These are phyloP conservation scores for Acanthurus leucopareius DNA, from an alignment of 2,797 vertebrate genomes.

Conservation along the genomic window DNA sequence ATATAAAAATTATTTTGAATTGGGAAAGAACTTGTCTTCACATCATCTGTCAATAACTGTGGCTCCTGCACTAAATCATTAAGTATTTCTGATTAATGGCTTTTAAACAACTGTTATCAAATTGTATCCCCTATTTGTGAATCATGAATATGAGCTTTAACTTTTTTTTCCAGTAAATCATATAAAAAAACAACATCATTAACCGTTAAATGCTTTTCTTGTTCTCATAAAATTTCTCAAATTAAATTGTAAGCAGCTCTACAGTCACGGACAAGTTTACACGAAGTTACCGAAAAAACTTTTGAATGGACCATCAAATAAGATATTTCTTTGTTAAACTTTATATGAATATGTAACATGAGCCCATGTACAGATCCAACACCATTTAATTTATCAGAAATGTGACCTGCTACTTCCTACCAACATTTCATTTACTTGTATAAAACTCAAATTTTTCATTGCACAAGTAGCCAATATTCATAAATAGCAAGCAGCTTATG, in stretches of 20 bases:
- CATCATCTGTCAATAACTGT: slow-evolving; percentile 11
- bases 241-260: neutral
- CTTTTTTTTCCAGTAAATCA: neutral
- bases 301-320: neutral
- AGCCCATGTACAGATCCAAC: too few relatives aligned
- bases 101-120: slow-evolving; percentile 11
- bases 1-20: slow-evolving; percentile 12
- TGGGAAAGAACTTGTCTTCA: slow-evolving; percentile 12
- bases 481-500: too few relatives aligned
- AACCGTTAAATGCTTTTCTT: neutral
- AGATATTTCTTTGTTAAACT: neutral
- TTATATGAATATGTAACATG: neutral
- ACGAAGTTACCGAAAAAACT: too few relatives aligned
- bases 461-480: too few relatives aligned
- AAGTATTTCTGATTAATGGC: slow-evolving; percentile 2
- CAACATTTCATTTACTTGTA: too few relatives aligned
- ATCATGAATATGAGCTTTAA: neutral
- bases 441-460: too few relatives aligned
- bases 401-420: too few relatives aligned
- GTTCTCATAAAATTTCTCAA: neutral
- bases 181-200: neutral
- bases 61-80: neutral
- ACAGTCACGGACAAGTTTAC: neutral
- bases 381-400: too few relatives aligned
- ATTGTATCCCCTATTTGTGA: neutral